Percentiles rank a stretch among this genome's conserved stretches.
These are phyloP conservation scores for Australoheros scitulus DNA, from an alignment of 2,113 vertebrate genomes.

Conservation along the genomic window DNA sequence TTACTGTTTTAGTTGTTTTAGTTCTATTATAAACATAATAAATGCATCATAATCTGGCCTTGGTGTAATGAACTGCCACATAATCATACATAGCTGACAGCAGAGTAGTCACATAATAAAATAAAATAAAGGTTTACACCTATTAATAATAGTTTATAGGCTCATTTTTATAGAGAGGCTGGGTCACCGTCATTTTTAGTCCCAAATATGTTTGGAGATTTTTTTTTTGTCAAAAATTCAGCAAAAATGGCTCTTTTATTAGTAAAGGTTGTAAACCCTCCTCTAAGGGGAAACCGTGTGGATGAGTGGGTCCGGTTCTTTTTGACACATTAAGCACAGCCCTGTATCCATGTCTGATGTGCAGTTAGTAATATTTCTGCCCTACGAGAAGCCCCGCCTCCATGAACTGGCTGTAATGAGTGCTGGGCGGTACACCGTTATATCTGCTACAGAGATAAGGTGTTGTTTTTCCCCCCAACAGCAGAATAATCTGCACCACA, in stretches of 20 bases:
- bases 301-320: neutral
- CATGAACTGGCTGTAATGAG: neutral
- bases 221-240: too few relatives aligned
- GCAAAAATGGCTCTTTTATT: neutral
- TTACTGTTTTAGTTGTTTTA: too few relatives aligned
- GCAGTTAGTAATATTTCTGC: neutral
- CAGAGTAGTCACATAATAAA: too few relatives aligned
- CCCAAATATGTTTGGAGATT: neutral
- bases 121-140: too few relatives aligned
- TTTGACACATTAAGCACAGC: neutral
- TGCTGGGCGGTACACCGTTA: neutral
- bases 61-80: too few relatives aligned
- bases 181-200: too few relatives aligned
- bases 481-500: neutral
- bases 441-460: neutral
- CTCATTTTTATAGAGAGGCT: too few relatives aligned
- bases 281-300: neutral
- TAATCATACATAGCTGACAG: too few relatives aligned
- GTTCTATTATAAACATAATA: too few relatives aligned
- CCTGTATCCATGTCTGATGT: neutral
- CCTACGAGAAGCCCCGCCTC: conserved; percentile 25
- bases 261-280: too few relatives aligned
- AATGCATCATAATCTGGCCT: too few relatives aligned
- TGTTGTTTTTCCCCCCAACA: neutral
- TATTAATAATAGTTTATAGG: too few relatives aligned